These are phyloP conservation scores for Eupsittula cactorum DNA, from an alignment of 2,113 vertebrate genomes.

Conservation along the genomic window DNA sequence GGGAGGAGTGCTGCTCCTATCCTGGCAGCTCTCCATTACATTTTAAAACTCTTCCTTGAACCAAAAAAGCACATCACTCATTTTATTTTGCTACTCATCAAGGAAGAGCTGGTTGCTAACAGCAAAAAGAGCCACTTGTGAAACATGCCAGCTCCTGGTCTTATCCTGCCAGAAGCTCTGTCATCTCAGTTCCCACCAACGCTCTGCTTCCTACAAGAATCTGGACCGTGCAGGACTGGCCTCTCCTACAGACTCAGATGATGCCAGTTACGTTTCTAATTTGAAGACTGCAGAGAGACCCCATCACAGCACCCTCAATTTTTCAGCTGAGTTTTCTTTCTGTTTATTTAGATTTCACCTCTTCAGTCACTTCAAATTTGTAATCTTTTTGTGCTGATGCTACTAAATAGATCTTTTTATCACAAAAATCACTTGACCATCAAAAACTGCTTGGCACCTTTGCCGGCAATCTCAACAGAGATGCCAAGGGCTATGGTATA, in stretches of 20 bases:
- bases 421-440: not conserved
- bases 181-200: constrained; percentile 22
- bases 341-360: not conserved
- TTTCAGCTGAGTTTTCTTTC: not conserved
- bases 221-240: not conserved
- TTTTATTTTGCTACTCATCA: constrained; percentile 46
- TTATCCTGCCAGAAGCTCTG: constrained; percentile 46
- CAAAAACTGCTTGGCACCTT: not conserved
- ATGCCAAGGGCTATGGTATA: not conserved
- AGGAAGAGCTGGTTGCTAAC: constrained; percentile 47
- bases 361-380: not conserved
- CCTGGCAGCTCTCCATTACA: constrained; percentile 44
- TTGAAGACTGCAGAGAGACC: not conserved
- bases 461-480: not conserved
- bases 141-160: constrained; percentile 47
- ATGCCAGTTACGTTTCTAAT: not conserved
- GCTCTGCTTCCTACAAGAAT: constrained; percentile 30
- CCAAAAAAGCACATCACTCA: constrained; percentile 63
- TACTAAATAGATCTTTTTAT: not conserved
- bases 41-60: constrained; percentile 41
- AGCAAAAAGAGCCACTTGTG: constrained; percentile 62
- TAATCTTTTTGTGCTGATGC: not conserved
- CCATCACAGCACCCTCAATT: not conserved
- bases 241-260: not conserved
- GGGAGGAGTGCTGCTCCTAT: constrained; percentile 18